Base-by-base conservation (phyloP, 2,888 invertebrate genomes). In the Eupsilia transversa region DNA sequence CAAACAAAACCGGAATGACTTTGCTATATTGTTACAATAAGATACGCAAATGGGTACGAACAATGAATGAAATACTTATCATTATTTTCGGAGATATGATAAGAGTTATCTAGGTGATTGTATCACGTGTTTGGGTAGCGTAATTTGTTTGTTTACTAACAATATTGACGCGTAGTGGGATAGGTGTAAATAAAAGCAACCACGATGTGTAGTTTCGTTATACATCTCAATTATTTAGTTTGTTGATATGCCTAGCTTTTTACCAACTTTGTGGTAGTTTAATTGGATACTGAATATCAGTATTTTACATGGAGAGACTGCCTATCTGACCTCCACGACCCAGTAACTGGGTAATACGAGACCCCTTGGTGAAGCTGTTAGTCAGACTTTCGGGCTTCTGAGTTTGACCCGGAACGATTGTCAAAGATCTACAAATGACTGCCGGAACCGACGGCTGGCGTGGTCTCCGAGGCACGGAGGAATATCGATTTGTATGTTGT, bases 81-180 rank as follows among this genome's bases (percentile, higher is more conserved):
- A 38, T 57, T 46, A 59, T 59, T 72, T 81, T 72, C 52, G 77
- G 41, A 20, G 14, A 43, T 27, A 14, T 52, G 78, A 79, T 79
- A 80, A 79, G 17, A 27, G 57, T 56, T 76, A 73, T 76, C 79
- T 64, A 80, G n/a, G 30, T 52, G 80, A 78, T 78, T 80, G 66
- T 64, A 59, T 41, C 54, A 56, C 10, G 41, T 71, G 74, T 57
- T 65, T 66, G 46, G 12, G 52, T 82, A 52, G 38, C 66, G 80
- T 80, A 67, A 67, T 74, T 63, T 43, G 30, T 80, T 80, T 77
- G 80, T 79, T 79, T 79, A 79, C 80, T 41, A 79, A 79, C 80
- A 74, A 63, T 27, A 54, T 9, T 43, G 9, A 27, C 33, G 67
- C 17, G 27, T 54, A n/a, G 49, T 78, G 17, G 14, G 20, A 57